Evolutionary conservation across 2,113 vertebrate genomes (phyloP), one percentile per base, ranked within the genome.

Genomic region (Gobio gobio): DNA sequence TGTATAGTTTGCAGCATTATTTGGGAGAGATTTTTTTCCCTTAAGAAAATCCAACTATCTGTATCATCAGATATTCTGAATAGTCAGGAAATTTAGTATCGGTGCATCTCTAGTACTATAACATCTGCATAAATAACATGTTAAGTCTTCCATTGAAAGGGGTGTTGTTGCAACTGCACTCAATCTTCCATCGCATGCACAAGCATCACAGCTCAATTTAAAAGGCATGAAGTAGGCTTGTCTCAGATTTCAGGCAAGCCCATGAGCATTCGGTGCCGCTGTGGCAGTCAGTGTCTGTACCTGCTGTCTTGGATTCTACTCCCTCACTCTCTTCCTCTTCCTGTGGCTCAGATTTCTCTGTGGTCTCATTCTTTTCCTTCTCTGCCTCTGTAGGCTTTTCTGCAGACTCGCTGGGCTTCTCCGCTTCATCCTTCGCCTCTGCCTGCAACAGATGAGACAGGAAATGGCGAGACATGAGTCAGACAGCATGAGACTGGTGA

Each of bases 341-440:
- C 91, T 95, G 88, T 89, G 91, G 87, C 92, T 95, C 58, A 1
- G 86, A 43, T 26, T 83, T 82, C 54, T 91, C 89, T 3, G 54
- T 6, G 0, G 14, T 24, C 10, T 74, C 93, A 2, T 14, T 95
- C 93, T 91, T 92, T 0, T 90, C 82, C 72, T 92, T 95, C 36
- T 97, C 96, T 76, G 93, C 94, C 61, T 96, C 95, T 0, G 91
- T 90, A 0, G 40, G 81, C 85, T 97, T 99, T 86, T 97, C 97
- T 0, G 93, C 91, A 6, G 96, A 95, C 89, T 97, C 94, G 0
- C 86, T 92, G 18, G 92, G 92, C 83, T 95, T 95, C 89, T 95
- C 94, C 0, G 93, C 92, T 78, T 98, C 97, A 0, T 95, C 95
- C 90, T 97, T 98, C 56, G 40, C 94, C 92, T 99, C 97, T 10